Evolutionary conservation across 2,113 vertebrate genomes (phyloP).

Genomic region (Capreolus pygargus): DNA sequence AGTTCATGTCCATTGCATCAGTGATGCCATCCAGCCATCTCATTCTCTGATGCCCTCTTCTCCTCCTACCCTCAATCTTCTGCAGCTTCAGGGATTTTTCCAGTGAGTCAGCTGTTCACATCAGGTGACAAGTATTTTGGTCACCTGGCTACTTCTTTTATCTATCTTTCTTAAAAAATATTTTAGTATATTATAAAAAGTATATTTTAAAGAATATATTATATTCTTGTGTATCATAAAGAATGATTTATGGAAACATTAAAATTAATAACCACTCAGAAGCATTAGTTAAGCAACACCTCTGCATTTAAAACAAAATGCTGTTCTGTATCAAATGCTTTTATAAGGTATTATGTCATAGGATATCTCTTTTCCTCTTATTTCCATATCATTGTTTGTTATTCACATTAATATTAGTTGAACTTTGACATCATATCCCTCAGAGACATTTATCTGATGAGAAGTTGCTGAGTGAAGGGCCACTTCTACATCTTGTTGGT

Average conservation of each 20-base stretch:
- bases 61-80: neutral
- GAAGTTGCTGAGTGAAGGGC: neutral
- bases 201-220: neutral
- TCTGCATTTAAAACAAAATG: constrained; percentile 23
- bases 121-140: neutral
- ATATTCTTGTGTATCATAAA: neutral
- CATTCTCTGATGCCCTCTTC: neutral
- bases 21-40: neutral
- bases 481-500: neutral
- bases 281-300: neutral
- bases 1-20: neutral
- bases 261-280: neutral
- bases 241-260: neutral
- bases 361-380: neutral
- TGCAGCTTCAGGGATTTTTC: neutral
- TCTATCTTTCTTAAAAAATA: neutral
- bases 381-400: neutral
- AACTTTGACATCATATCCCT: neutral
- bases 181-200: neutral
- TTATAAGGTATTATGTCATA: neutral
- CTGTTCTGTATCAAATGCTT: neutral
- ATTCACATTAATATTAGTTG: neutral
- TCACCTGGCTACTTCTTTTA: neutral
- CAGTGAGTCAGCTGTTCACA: neutral
- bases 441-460: neutral